phyloP scores from a whole-genome alignment of 2,113 vertebrate genomes.

The Oreotragus oreotragus region DNA sequence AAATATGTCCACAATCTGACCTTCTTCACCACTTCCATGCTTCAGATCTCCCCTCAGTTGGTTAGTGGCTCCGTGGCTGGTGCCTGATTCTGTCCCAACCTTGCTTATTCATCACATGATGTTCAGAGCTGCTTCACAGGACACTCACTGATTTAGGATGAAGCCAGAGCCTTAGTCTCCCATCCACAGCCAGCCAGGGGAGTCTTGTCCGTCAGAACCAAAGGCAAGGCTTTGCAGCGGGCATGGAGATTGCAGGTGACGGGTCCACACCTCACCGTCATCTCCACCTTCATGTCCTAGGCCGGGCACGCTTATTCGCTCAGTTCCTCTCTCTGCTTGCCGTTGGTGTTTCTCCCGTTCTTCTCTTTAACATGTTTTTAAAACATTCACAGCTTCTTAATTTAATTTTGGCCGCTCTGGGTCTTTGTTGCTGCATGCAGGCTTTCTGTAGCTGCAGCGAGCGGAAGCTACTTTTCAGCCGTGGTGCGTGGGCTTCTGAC shows the following conservation, averaged over 20 bases:
- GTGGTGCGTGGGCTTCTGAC: rapidly evolving
- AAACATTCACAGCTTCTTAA: background rate
- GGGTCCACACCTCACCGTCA: rapidly evolving
- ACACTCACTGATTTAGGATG: background rate
- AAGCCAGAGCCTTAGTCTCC: background rate
- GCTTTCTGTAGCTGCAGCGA: background rate
- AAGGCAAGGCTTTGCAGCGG: background rate
- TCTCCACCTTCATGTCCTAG: background rate
- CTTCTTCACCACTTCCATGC: too few species aligned
- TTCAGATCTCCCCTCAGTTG: background rate
- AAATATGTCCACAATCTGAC: rapidly evolving
- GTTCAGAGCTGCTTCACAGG: background rate
- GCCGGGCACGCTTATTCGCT: rapidly evolving
- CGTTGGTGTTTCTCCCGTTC: background rate
- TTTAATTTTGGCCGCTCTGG: background rate
- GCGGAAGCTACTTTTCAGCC: background rate
- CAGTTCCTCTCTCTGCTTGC: rapidly evolving
- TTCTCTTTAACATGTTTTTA: background rate
- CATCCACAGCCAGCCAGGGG: background rate
- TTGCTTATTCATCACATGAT: background rate
- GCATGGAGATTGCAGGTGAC: rapidly evolving
- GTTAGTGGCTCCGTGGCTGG: background rate
- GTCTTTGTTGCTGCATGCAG: background rate
- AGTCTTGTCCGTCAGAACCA: background rate
- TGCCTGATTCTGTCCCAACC: background rate